phyloP scores from a whole-genome alignment of 35 echinoderm and acorn worm species.

The Eucidaris tribuloides region DNA sequence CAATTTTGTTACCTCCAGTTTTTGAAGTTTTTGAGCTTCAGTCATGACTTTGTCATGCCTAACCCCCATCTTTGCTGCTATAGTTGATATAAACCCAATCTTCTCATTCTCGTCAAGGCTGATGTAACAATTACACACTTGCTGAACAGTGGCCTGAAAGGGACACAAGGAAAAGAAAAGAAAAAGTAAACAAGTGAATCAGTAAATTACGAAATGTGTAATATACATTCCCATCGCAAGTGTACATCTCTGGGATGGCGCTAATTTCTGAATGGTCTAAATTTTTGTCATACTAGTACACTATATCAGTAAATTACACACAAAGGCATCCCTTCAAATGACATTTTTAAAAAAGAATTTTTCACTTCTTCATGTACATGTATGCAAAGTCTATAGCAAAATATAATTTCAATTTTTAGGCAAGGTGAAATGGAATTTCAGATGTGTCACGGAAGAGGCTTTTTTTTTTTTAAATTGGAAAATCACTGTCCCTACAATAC shows the following conservation, averaged over 20 bases:
- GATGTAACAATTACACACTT: constrained; percentile 41
- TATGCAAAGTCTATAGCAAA: not conserved
- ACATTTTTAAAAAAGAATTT: not conserved
- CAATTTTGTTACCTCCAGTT: constrained; percentile 8
- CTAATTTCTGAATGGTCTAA: not conserved
- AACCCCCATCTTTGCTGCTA: constrained; percentile 36
- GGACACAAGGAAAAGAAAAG: not conserved
- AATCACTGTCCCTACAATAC: not conserved
- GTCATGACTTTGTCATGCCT: constrained; percentile 16
- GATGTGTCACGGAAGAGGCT: no score
- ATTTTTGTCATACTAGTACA: not conserved
- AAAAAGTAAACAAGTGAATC: not conserved
- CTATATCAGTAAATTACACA: not conserved
- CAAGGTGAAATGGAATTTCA: no score
- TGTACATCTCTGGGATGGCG: not conserved
- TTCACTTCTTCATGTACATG: not conserved
- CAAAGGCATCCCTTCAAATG: not conserved
- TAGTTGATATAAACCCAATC: constrained; percentile 25
- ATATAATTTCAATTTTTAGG: not conserved
- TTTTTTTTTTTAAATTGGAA: not conserved
- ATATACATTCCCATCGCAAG: not conserved
- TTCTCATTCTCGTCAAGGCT: constrained; percentile 27
- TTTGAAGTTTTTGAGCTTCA: constrained; percentile 20
- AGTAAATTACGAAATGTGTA: not conserved
- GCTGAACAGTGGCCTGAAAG: constrained; percentile 22